A percentile compares a stretch with the other conserved stretches of the same genome.
These are phyloP conservation scores for Strigamia transsilvanica DNA, from an alignment of 2,888 invertebrate genomes.

Conservation along the genomic window DNA sequence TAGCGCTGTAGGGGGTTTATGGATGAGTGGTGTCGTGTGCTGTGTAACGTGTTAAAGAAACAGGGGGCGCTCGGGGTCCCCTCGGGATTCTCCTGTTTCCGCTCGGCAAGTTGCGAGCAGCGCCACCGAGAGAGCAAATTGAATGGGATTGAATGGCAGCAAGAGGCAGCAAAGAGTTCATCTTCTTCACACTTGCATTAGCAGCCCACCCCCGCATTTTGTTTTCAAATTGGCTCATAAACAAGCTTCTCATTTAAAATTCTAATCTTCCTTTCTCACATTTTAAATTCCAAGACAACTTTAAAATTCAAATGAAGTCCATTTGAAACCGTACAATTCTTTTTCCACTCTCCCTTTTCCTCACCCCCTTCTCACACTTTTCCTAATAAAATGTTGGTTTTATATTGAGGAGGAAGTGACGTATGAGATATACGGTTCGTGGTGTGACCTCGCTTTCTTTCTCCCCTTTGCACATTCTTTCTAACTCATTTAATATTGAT, in stretches of 20 bases:
- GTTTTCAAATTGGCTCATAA: slow-evolving; percentile 54
- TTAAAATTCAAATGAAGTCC: slow-evolving; percentile 53
- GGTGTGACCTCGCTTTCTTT: slow-evolving; percentile 1
- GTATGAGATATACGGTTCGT: not conserved
- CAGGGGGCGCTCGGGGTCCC: slow-evolving; percentile 6
- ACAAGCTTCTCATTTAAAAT: slow-evolving; percentile 52
- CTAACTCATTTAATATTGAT: slow-evolving; percentile 4
- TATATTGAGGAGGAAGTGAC: slow-evolving; percentile 25
- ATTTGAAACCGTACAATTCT: slow-evolving; percentile 50
- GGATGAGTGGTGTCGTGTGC: slow-evolving; percentile 15
- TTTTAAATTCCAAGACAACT: slow-evolving; percentile 50
- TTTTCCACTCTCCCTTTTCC: not conserved
- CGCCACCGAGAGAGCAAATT: slow-evolving; percentile 50
- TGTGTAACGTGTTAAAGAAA: slow-evolving; percentile 15
- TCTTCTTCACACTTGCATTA: slow-evolving; percentile 53
- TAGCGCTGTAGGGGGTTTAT: slow-evolving; percentile 15
- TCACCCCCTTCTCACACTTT: not conserved
- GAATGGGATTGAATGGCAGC: slow-evolving; percentile 52
- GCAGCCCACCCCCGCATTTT: slow-evolving; percentile 51
- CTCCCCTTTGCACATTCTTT: not conserved
- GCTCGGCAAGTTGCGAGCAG: slow-evolving; percentile 23
- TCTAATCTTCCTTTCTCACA: slow-evolving; percentile 46
- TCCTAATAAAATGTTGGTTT: not conserved
- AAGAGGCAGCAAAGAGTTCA: slow-evolving; percentile 44
- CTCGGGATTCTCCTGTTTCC: slow-evolving; percentile 12